Percentiles rank a stretch among this genome's conserved stretches.
These are phyloP conservation scores for Sprattus sprattus DNA, from an alignment of 2,113 vertebrate species.

Conservation along the genomic window DNA sequence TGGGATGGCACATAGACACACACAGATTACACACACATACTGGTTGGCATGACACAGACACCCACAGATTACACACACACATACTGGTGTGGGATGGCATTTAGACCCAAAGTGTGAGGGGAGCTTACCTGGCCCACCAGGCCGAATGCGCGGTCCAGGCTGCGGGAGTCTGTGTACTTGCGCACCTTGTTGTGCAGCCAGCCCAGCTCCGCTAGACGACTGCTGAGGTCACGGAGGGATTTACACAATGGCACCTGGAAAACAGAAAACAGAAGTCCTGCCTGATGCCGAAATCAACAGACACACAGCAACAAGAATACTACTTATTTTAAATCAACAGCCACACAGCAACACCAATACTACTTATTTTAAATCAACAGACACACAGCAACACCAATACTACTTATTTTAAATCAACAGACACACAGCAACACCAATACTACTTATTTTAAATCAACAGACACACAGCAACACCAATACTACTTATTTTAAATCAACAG, in stretches of 20 bases:
- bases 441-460: too few relatives aligned
- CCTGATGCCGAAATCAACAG: background rate
- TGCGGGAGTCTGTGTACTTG: constrained; percentile 91
- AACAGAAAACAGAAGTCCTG: background rate
- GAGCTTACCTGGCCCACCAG: constrained; percentile 91
- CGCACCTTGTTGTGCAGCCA: constrained; percentile 98
- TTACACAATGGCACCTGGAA: constrained; percentile 84
- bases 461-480: too few relatives aligned
- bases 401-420: too few relatives aligned
- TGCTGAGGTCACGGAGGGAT: constrained; percentile 86
- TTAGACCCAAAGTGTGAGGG: background rate
- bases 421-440: too few relatives aligned
- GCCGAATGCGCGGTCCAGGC: constrained; percentile 92
- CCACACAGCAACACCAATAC: background rate
- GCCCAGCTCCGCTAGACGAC: constrained; percentile 87
- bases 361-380: background rate
- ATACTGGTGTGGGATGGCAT: background rate
- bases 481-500: too few relatives aligned
- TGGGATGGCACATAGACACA: background rate
- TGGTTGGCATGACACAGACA: background rate
- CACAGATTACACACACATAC: background rate
- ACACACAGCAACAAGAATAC: background rate
- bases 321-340: background rate
- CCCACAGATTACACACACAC: constrained; percentile 1
- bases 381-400: background rate